Percentiles rank a stretch among this genome's conserved stretches.
These are phyloP conservation scores for Leptinotarsa undecemlineata DNA, from an alignment of 1,140 invertebrate genomes.

Conservation along the genomic window DNA sequence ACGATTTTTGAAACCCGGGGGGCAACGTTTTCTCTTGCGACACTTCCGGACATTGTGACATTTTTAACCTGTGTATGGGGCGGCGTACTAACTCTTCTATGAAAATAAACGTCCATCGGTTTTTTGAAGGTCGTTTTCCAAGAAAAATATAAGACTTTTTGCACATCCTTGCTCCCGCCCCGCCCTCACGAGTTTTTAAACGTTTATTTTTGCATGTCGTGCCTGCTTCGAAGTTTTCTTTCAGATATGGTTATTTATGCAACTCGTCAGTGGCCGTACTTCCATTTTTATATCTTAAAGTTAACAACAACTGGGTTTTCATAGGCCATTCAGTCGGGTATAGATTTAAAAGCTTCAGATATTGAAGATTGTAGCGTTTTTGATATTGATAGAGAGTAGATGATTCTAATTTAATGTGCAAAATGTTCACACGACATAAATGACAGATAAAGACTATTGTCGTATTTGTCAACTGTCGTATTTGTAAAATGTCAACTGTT, in stretches of 20 bases:
- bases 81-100: conserved; percentile 60
- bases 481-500: too few species aligned
- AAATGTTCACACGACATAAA: too few species aligned
- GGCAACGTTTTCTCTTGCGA: conserved; percentile 48
- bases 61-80: conserved; percentile 72
- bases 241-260: conserved; percentile 55
- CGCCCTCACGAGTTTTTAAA: conserved; percentile 51
- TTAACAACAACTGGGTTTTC: too few species aligned
- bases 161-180: conserved; percentile 56
- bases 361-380: too few species aligned
- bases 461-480: too few species aligned
- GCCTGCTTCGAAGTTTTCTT: conserved; percentile 60
- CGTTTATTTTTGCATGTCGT: conserved; percentile 59
- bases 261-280: conserved; percentile 20
- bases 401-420: too few species aligned
- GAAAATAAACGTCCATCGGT: conserved; percentile 59
- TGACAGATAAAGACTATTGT: too few species aligned
- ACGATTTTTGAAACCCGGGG: conserved; percentile 53
- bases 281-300: too few species aligned
- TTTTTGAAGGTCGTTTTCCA: conserved; percentile 63
- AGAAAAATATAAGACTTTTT: conserved; percentile 50
- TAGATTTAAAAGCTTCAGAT: too few species aligned
- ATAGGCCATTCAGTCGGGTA: too few species aligned
- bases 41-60: conserved; percentile 62
- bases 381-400: too few species aligned